phyloP scores from a whole-genome alignment of 2,888 invertebrate genomes.

The Nesidiocoris tenuis region DNA sequence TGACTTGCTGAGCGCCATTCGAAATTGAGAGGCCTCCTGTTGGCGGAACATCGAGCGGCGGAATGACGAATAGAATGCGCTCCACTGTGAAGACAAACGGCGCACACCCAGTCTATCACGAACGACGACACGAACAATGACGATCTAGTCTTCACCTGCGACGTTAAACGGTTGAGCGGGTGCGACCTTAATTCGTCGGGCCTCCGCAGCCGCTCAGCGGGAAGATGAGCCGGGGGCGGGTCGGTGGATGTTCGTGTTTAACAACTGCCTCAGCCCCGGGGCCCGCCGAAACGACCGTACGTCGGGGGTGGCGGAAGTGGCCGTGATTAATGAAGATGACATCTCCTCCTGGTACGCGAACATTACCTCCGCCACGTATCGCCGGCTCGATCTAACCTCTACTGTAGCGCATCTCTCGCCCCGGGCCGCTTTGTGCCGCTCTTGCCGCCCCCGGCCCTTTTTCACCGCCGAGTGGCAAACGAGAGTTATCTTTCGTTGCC shows the following conservation, averaged over 20 bases:
- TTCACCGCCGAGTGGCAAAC: background rate
- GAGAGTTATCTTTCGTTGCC: background rate
- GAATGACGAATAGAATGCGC: too few relatives aligned
- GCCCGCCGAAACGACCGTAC: constrained; percentile 8
- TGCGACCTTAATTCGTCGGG: background rate
- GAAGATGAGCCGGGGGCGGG: background rate
- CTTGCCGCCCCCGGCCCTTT: background rate
- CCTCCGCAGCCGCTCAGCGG: background rate
- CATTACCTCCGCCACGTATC: constrained; percentile 29
- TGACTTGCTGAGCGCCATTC: too few relatives aligned
- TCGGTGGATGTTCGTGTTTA: constrained; percentile 15
- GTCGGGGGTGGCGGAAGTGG: constrained; percentile 12
- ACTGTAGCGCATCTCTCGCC: background rate
- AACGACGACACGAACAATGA: background rate
- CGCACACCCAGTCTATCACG: too few relatives aligned
- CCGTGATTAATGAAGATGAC: constrained; percentile 37
- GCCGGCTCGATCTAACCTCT: background rate
- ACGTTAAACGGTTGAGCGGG: background rate
- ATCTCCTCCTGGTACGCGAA: constrained; percentile 39
- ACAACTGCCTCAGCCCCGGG: constrained; percentile 7
- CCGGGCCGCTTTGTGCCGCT: background rate
- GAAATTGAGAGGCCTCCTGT: too few relatives aligned
- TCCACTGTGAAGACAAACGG: background rate
- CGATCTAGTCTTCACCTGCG: background rate
- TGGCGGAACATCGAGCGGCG: too few relatives aligned